Base-by-base conservation (phyloP, 1,140 invertebrate genomes). In the Listronotus oregonensis region DNA sequence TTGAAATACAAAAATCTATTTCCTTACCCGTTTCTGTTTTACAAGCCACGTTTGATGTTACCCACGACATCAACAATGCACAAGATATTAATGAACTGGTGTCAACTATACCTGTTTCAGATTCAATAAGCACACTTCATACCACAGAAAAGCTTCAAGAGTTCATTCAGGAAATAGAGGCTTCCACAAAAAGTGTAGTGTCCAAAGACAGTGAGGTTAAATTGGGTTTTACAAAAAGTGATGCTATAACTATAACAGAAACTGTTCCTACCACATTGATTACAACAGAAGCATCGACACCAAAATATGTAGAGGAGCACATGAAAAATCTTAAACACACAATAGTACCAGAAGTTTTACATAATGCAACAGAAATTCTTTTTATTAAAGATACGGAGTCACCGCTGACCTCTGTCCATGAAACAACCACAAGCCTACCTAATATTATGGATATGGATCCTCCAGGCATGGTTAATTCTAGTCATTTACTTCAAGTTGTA, bases 1-100 rank as follows among this genome's bases (percentile, higher is more conserved):
- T 64, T 6, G 62, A 64, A 49, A 49, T 64, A 12, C 49, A 56
- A 49, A 64, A 64, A 49, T 64, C 62, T 5, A 56, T 64, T 32
- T 56, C 62, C 6, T 34, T 64, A 27, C 62, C 62, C 3, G 42
- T 64, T 17, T 54, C 60, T 15, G 17, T 63, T 34, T 18, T 63
- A 18, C 21, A 54, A 37, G 6, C 47, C 10, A 49, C n/a, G 32
- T 63, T 15, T 42, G 7, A 39, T 34, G 6, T 62, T 12, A 6
- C 54, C 3, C 56, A 58, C 15, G 56, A 46, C 11, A 21, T 55
- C 12, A 63, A 63, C 44, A 55, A 63, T 34, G 50, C 60, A 0
- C 60, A 63, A 32, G 17, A 31, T 37, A 44, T 52, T 17, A 44
- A 63, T 12, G 31, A 39, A 12, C n/a, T 52, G 27, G 18, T 10